A percentile compares a stretch with the other conserved stretches of the same genome.
These are phyloP conservation scores for Ciconia boyciana DNA, from an alignment of 2,113 vertebrate species.

Conservation along the genomic window DNA sequence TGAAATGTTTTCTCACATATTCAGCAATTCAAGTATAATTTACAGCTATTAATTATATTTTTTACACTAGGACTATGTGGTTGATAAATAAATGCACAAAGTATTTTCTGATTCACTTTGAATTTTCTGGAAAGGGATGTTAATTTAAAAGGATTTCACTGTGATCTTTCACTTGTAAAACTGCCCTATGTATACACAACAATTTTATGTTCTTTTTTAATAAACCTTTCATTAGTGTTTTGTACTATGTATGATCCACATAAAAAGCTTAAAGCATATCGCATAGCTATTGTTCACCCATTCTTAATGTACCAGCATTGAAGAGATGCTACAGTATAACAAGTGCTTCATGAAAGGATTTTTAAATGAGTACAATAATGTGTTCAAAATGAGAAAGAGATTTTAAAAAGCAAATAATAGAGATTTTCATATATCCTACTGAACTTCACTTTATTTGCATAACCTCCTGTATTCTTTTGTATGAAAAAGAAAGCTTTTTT, in stretches of 20 bases:
- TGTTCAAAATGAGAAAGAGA: not conserved
- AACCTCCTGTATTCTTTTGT: not conserved
- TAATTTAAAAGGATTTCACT: not conserved
- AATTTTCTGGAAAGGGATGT: not conserved
- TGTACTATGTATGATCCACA: not conserved
- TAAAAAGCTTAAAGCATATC: constrained; percentile 30
- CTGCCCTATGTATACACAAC: not conserved
- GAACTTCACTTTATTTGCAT: constrained; percentile 7
- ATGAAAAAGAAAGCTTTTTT: constrained; percentile 10
- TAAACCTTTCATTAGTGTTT: constrained; percentile 15
- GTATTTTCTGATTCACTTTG: not conserved
- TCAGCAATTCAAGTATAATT: not conserved
- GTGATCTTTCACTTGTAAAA: not conserved
- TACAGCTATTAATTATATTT: not conserved
- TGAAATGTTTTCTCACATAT: not conserved
- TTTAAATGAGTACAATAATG: constrained; percentile 21
- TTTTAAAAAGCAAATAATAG: constrained; percentile 32
- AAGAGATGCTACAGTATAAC: constrained; percentile 6
- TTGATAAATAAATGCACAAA: not conserved
- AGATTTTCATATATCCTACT: not conserved
- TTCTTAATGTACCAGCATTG: constrained; percentile 17
- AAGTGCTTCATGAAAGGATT: constrained; percentile 2
- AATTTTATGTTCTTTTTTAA: not conserved
- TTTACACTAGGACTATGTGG: not conserved
- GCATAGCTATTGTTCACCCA: constrained; percentile 31